Evolutionary conservation across 2,797 vertebrate species (phyloP).

Genomic region (Anguilla pacifica): DNA sequence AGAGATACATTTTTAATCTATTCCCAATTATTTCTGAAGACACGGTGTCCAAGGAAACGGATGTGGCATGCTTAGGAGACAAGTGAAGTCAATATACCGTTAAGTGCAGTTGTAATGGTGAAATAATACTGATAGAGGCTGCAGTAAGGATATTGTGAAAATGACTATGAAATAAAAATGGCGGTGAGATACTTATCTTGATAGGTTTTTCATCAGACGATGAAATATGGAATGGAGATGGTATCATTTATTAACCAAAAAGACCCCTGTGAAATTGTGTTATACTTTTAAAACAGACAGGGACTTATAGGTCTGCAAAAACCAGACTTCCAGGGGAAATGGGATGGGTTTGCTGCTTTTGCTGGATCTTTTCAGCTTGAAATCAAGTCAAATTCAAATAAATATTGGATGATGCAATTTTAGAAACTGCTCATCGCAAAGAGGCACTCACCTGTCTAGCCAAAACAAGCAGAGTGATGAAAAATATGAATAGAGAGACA

Average conservation of each 20-base stretch:
- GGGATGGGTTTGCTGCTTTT: too few relatives aligned
- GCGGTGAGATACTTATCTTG: neutral
- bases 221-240: constrained; percentile 14
- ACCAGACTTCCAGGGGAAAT: neutral
- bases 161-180: neutral
- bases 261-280: neutral
- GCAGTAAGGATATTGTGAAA: neutral
- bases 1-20: neutral
- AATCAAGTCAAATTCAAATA: constrained; percentile 55
- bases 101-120: neutral
- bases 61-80: neutral
- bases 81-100: neutral
- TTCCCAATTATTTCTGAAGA: neutral
- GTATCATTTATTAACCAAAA: constrained; percentile 8
- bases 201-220: neutral
- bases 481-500: constrained; percentile 94
- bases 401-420: constrained; percentile 52
- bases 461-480: constrained; percentile 90
- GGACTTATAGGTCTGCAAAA: neutral
- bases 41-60: neutral
- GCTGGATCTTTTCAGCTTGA: neutral
- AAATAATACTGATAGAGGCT: neutral
- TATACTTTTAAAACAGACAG: neutral
- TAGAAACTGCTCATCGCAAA: constrained; percentile 40
- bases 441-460: constrained; percentile 88